A percentile compares a stretch with the other conserved stretches of the same genome.
Conservation (phyloP, 2,888 invertebrate genomes). For the Abrostola triplasia region DNA sequence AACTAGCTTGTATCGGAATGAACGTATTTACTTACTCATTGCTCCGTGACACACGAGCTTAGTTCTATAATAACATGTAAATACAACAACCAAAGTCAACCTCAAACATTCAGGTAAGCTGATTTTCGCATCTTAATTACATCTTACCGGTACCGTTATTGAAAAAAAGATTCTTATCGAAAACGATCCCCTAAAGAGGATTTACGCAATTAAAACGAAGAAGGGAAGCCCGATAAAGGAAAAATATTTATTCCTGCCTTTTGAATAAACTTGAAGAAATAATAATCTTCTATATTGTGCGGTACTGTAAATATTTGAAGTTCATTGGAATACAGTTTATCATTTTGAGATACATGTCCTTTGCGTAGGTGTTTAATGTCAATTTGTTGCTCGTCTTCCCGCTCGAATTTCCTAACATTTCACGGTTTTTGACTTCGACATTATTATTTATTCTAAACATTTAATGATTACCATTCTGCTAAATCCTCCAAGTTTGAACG, state of each 20-base stretch:
- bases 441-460: no score
- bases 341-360: slow-evolving; percentile 6
- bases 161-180: slow-evolving; percentile 72
- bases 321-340: slow-evolving; percentile 15
- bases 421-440: not conserved
- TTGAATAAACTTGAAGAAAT: slow-evolving; percentile 64
- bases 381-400: not conserved
- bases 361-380: not conserved
- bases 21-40: not conserved
- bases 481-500: no score
- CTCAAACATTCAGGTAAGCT: slow-evolving; percentile 69
- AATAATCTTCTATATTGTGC: slow-evolving; percentile 45
- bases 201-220: slow-evolving; percentile 82
- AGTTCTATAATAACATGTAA: no score
- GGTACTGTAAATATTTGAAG: slow-evolving; percentile 35
- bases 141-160: slow-evolving; percentile 65
- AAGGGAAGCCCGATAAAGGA: slow-evolving; percentile 66
- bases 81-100: slow-evolving; percentile 34
- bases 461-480: no score
- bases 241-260: slow-evolving; percentile 70
- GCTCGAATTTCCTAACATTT: not conserved
- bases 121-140: slow-evolving; percentile 73
- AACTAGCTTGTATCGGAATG: not conserved
- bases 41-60: no score
- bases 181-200: slow-evolving; percentile 77